Evolutionary conservation across 2,888 invertebrate species (phyloP).

Genomic region (Creontiades dilutus): DNA sequence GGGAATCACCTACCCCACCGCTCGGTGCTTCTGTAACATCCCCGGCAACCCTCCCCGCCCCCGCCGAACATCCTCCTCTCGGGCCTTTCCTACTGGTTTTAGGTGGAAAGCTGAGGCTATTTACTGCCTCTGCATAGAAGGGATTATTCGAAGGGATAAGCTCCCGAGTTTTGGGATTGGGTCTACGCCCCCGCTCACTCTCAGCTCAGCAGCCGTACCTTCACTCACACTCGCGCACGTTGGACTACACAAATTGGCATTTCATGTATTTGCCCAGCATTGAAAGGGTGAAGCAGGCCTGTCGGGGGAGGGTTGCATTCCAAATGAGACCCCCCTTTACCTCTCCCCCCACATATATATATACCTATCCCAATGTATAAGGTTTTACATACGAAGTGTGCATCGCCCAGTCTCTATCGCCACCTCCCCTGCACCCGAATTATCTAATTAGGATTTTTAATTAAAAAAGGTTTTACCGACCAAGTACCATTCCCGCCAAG

Average conservation of each 20-base stretch:
- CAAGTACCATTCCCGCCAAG: slow-evolving; percentile 23
- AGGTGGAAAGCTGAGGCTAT: slow-evolving; percentile 71
- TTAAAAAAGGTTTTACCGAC: slow-evolving; percentile 55
- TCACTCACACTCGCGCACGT: slow-evolving; percentile 56
- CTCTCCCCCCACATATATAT: slow-evolving; percentile 22
- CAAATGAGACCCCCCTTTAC: slow-evolving; percentile 65
- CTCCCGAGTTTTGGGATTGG: slow-evolving; percentile 71
- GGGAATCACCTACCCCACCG: neutral
- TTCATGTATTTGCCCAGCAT: slow-evolving; percentile 67
- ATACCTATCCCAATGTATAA: slow-evolving; percentile 70
- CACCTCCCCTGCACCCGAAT: slow-evolving; percentile 54
- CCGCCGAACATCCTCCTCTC: neutral
- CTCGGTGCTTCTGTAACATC: slow-evolving; percentile 28
- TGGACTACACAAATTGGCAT: slow-evolving; percentile 66
- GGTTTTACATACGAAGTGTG: slow-evolving; percentile 65
- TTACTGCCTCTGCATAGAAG: slow-evolving; percentile 73
- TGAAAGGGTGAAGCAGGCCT: slow-evolving; percentile 57
- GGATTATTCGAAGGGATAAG: slow-evolving; percentile 72
- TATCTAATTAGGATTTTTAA: slow-evolving; percentile 71
- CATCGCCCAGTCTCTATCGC: slow-evolving; percentile 51
- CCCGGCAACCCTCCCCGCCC: neutral
- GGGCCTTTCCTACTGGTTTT: slow-evolving; percentile 67
- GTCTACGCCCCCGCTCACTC: slow-evolving; percentile 63
- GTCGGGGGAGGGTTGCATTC: slow-evolving; percentile 59
- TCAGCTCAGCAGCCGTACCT: slow-evolving; percentile 35